These are phyloP conservation scores for Serinus canaria DNA, from an alignment of 2,113 vertebrate species.

Conservation along the genomic window DNA sequence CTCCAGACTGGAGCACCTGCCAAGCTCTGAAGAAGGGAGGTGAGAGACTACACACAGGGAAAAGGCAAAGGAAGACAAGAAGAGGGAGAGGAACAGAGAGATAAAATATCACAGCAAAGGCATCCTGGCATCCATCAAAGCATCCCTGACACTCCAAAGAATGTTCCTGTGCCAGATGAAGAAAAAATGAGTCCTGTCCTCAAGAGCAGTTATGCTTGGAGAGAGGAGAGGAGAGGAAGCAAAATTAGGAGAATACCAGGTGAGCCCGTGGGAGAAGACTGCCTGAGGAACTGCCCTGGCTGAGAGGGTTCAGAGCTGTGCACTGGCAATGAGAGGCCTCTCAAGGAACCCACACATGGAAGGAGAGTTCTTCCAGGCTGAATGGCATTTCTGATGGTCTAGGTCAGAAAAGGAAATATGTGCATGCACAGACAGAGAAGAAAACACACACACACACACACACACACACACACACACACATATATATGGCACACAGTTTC, in stretches of 20 bases:
- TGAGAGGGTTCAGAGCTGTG: neutral
- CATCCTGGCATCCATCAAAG: neutral
- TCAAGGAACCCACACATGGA: neutral
- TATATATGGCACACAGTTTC: constrained; percentile 26
- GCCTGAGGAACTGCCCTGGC: neutral
- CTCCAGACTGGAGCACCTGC: neutral
- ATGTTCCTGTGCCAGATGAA: neutral
- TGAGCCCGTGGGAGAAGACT: neutral
- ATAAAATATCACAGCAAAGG: neutral
- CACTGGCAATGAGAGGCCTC: neutral
- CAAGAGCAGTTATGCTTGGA: neutral
- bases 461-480: neutral
- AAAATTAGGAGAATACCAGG: neutral
- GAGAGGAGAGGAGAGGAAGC: neutral
- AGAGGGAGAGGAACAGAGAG: neutral
- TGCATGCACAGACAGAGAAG: neutral
- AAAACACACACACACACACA: neutral
- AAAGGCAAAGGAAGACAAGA: neutral
- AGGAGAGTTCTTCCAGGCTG: neutral
- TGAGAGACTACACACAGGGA: neutral
- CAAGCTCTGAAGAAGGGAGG: neutral
- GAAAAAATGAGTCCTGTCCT: neutral
- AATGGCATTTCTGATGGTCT: neutral
- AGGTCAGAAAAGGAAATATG: neutral
- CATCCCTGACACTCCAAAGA: neutral